Conservation (phyloP, 1,140 invertebrate genomes). For the Bombus huntii region DNA sequence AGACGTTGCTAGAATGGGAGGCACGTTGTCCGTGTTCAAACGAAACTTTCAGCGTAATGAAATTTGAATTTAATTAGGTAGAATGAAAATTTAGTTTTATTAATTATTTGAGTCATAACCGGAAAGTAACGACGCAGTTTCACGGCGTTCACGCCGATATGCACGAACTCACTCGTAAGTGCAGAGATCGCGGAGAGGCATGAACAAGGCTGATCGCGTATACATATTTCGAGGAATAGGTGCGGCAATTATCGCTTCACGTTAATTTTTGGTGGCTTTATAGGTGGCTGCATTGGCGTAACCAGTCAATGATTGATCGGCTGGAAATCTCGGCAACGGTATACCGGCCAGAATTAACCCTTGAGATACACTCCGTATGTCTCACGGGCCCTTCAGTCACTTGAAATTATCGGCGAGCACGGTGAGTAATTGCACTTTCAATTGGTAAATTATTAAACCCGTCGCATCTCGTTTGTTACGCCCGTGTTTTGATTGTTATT, state of each 20-base stretch:
- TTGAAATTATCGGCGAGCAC: conserved; percentile 53
- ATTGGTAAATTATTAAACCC: conserved; percentile 50
- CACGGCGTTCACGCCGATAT: not conserved
- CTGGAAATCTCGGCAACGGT: conserved; percentile 40
- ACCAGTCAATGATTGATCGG: conserved; percentile 45
- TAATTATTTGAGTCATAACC: not conserved
- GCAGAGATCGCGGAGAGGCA: not conserved
- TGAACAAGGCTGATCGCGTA: conserved; percentile 33
- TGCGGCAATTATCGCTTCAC: conserved; percentile 37
- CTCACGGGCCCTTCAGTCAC: conserved; percentile 49
- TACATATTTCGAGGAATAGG: conserved; percentile 38
- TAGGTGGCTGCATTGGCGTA: conserved; percentile 36
- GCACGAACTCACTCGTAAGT: not conserved
- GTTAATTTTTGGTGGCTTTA: conserved; percentile 49
- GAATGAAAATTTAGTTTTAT: conserved; percentile 30
- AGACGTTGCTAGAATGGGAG: not conserved
- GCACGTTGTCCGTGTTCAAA: not conserved
- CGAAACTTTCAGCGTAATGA: conserved; percentile 20
- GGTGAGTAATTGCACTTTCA: conserved; percentile 59
- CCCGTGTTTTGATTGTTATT: conserved; percentile 26
- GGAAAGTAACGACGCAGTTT: conserved; percentile 17
- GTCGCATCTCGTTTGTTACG: conserved; percentile 38
- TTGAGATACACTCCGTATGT: conserved; percentile 30
- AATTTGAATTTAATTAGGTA: conserved; percentile 26
- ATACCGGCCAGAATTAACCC: conserved; percentile 43